Evolutionary conservation across 2,888 invertebrate genomes (phyloP).

Genomic region (Linyphia triangularis): DNA sequence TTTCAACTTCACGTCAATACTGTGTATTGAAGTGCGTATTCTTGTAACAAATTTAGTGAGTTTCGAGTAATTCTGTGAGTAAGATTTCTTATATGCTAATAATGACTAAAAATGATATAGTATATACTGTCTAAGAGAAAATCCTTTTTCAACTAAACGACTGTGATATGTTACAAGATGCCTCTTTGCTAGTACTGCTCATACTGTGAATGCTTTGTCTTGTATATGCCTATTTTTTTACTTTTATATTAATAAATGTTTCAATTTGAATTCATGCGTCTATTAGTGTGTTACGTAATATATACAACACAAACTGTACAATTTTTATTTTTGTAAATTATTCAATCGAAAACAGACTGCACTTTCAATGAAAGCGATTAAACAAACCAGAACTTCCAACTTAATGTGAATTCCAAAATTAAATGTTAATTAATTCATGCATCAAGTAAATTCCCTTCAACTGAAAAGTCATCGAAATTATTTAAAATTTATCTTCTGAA

Average conservation of each 20-base stretch:
- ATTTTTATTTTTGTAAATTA: no score
- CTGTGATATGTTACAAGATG: constrained; percentile 45
- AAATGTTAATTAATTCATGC: no score
- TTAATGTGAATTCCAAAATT: no score
- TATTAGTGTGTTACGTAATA: no score
- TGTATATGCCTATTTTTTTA: constrained; percentile 21
- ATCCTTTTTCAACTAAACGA: neutral
- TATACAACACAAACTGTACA: no score
- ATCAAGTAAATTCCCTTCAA: no score
- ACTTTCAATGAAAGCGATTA: no score
- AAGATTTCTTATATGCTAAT: neutral
- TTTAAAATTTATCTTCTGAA: no score
- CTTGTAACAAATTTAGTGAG: neutral
- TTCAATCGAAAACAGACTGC: no score
- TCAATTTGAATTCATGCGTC: neutral
- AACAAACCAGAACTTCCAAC: no score
- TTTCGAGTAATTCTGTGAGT: neutral
- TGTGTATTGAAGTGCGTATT: neutral
- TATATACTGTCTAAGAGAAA: neutral
- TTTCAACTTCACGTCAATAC: neutral
- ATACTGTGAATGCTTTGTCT: constrained; percentile 4
- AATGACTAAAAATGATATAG: no score
- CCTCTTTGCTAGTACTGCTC: constrained; percentile 15
- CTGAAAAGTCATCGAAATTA: no score
- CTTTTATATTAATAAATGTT: neutral